Evolutionary conservation across 2,888 invertebrate species (phyloP), one percentile per base, ranked within the genome.

Genomic region (Lasioglossum marginatum): DNA sequence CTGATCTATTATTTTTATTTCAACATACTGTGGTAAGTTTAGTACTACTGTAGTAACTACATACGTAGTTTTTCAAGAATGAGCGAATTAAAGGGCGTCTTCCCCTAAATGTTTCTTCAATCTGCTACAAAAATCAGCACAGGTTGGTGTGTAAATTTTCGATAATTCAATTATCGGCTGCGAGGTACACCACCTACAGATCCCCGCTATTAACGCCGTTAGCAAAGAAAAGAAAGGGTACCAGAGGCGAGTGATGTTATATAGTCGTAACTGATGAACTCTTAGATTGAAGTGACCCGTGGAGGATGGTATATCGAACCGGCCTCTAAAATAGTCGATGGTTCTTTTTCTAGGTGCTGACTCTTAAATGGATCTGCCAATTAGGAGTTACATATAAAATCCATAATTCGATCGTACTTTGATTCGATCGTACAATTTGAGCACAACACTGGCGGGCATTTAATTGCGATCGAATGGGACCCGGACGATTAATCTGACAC

Each of bases 401-500:
- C n/a, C 34, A 19, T 27, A 52, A 70, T 77, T n/a, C 14, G 12
- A 70, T 70, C 52, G n/a, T n/a, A n/a, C n/a, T n/a, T n/a, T n/a
- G n/a, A n/a, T n/a, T n/a, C n/a, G n/a, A n/a, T n/a, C n/a, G n/a
- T n/a, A n/a, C n/a, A n/a, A 71, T 60, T 48, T 71, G 12, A 23
- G 40, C 60, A 37, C 12, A 57, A 66, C 23, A 43, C 66, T 31
- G 6, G 10, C 31, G 52, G 27, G 45, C 71, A 75, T 66, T 75
- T 34, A 34, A 43, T 45, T n/a, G 70, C 43, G 75, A 75, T 40
- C 71, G 52, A 72, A 72, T 66, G 52, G 12, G 57, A 27, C 71
- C 14, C 16, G 23, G 71, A 6, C 72, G 74, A 74, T 84, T 78
- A 75, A 71, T 16, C 70, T n/a, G 63, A n/a, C 73, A 40, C 70